These are phyloP conservation scores for Orientallactaga bullata DNA, from an alignment of 2,113 vertebrate species.

Conservation along the genomic window DNA sequence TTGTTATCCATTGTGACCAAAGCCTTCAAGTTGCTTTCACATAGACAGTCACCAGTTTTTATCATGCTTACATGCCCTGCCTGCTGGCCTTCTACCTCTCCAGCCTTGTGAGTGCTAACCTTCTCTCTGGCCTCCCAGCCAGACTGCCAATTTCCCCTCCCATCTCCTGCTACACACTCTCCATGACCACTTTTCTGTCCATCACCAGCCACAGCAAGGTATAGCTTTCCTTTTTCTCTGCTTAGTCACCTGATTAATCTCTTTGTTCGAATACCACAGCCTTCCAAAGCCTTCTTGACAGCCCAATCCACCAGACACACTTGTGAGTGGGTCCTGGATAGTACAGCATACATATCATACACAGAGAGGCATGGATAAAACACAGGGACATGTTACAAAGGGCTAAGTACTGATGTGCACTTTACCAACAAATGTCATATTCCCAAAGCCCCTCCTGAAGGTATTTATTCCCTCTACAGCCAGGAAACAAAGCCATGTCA, in stretches of 20 bases:
- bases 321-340: not conserved
- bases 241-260: not conserved
- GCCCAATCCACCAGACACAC: not conserved
- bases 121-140: not conserved
- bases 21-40: conserved; percentile 1
- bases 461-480: not conserved
- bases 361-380: not conserved
- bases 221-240: not conserved
- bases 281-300: not conserved
- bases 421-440: not conserved
- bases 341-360: not conserved
- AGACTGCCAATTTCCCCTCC: not conserved
- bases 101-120: not conserved
- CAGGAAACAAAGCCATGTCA: not conserved
- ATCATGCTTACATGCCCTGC: not conserved
- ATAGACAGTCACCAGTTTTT: not conserved
- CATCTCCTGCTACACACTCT: not conserved
- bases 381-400: not conserved
- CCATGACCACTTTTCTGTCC: not conserved
- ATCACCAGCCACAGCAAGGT: not conserved
- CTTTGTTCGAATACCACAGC: not conserved
- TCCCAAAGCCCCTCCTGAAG: not conserved
- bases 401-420: not conserved
- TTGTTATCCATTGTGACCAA: not conserved
- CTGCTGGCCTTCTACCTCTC: not conserved